These are phyloP conservation scores for Brachystomella parvula DNA, from an alignment of 1,140 invertebrate species.

Conservation along the genomic window DNA sequence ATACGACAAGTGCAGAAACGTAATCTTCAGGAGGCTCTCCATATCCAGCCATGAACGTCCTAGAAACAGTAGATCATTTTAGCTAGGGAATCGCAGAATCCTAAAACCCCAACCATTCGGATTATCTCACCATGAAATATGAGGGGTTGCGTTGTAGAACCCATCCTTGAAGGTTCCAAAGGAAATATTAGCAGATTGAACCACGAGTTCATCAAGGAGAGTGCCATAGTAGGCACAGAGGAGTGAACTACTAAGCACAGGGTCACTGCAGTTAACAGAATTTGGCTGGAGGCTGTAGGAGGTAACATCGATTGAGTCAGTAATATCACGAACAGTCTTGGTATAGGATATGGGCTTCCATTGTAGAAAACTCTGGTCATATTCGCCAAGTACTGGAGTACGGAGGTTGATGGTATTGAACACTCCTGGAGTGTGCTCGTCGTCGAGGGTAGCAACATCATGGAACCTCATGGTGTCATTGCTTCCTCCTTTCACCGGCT, in stretches of 20 bases:
- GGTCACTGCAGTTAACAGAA: not conserved
- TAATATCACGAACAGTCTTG: conserved; percentile 19
- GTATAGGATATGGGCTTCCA: conserved; percentile 37
- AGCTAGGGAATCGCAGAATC: not conserved
- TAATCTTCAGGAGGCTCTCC: conserved; percentile 27
- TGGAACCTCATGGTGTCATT: conserved; percentile 11
- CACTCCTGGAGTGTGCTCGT: conserved; percentile 35
- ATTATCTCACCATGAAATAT: conserved; percentile 26
- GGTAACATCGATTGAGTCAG: conserved; percentile 30
- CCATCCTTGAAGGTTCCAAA: conserved; percentile 34
- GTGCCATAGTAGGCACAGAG: conserved; percentile 21
- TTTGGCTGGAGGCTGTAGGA: conserved; percentile 16
- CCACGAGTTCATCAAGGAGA: conserved; percentile 17
- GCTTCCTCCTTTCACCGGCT: not conserved
- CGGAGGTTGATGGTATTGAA: conserved; percentile 27
- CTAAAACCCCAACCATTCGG: not conserved
- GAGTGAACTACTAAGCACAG: conserved; percentile 19
- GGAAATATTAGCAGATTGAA: conserved; percentile 29
- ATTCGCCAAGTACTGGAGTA: conserved; percentile 19
- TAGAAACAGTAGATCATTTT: conserved; percentile 5
- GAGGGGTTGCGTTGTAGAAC: conserved; percentile 30
- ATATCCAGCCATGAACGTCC: conserved; percentile 32
- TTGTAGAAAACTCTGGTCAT: conserved; percentile 31
- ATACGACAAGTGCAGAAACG: conserved; percentile 27
- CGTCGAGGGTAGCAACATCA: conserved; percentile 20